These are phyloP conservation scores for Tolypeutes matacus DNA, from an alignment of 2,797 vertebrate genomes.

Conservation along the genomic window DNA sequence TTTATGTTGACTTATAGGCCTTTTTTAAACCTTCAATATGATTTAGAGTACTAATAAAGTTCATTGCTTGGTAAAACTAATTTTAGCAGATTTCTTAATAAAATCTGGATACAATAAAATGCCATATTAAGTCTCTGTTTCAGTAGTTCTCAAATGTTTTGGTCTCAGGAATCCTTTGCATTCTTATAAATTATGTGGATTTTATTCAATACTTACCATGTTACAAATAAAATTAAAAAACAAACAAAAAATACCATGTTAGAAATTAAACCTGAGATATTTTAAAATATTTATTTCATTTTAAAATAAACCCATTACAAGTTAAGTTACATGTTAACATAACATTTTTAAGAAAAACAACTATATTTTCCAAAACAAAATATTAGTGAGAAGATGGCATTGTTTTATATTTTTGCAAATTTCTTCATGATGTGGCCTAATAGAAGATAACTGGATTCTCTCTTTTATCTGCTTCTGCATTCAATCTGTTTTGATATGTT, in stretches of 20 bases:
- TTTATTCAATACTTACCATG: neutral
- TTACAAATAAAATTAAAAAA: no score
- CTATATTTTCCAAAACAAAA: constrained; percentile 27
- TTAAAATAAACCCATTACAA: neutral
- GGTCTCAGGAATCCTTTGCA: neutral
- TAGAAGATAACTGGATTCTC: neutral
- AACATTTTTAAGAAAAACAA: constrained; percentile 45
- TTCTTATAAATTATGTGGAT: neutral
- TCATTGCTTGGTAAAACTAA: constrained; percentile 12
- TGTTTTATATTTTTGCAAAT: neutral
- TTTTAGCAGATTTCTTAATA: constrained; percentile 44
- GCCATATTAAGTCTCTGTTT: neutral
- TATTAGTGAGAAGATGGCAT: neutral
- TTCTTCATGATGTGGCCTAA: neutral
- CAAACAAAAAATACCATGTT: neutral
- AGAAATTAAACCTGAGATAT: neutral
- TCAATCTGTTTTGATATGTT: neutral
- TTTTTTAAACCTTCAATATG: neutral
- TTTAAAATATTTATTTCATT: neutral
- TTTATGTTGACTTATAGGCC: constrained; percentile 12
- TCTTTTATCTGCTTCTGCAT: neutral
- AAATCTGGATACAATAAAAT: constrained; percentile 16
- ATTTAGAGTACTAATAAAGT: constrained; percentile 25
- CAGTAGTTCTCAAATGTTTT: neutral
- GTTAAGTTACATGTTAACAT: neutral